Conservation (phyloP, 2,797 vertebrate species). For the Tarsius wallacei region DNA sequence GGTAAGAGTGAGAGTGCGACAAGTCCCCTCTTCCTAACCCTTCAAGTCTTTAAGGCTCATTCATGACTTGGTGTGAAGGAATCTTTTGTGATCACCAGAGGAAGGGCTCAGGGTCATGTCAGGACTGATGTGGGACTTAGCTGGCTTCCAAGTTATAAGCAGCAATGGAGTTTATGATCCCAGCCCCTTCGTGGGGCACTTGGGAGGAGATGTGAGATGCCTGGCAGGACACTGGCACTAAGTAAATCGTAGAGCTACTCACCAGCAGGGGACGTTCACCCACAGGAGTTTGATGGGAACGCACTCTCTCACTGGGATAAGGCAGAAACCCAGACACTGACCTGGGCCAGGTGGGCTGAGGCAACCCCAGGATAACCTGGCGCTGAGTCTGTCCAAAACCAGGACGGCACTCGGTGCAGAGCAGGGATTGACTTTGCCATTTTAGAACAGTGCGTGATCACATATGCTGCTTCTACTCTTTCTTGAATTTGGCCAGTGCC, state of each 20-base stretch:
- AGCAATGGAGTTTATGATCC: background rate
- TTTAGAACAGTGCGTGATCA: background rate
- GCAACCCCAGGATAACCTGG: rapidly evolving
- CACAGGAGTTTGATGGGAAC: background rate
- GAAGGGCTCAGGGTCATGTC: background rate
- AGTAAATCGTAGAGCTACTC: background rate
- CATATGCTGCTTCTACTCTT: background rate
- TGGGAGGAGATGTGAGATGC: background rate
- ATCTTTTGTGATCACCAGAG: background rate
- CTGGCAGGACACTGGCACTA: background rate
- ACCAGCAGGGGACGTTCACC: background rate
- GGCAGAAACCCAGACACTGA: background rate
- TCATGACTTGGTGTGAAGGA: background rate
- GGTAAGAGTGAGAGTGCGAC: background rate
- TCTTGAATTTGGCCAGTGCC: background rate
- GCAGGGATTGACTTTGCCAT: background rate
- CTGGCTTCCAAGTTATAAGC: background rate
- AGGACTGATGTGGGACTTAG: background rate
- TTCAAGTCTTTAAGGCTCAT: background rate
- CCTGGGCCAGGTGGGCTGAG: background rate
- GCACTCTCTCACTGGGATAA: background rate
- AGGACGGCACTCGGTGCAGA: rapidly evolving
- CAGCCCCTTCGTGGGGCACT: rapidly evolving
- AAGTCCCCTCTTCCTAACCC: background rate
- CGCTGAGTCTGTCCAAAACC: no score